Base-by-base conservation (phyloP, 2,888 invertebrate genomes). In the Drosophila monieri region DNA sequence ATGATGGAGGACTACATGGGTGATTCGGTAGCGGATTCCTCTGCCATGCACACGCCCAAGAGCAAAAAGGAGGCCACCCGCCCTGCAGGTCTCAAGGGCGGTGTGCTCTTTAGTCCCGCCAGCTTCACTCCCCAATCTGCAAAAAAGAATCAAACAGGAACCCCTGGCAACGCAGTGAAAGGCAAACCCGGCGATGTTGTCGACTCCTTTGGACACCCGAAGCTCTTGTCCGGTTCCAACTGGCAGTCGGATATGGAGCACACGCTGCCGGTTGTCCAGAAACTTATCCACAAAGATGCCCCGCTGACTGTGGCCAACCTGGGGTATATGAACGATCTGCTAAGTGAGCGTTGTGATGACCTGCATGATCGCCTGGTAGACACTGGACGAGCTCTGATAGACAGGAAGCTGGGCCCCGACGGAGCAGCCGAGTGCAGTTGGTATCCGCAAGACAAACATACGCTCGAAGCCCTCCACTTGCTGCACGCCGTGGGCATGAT, bases 401-500 rank as follows among this genome's bases (percentile, higher is more conserved):
- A 76, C 14, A 90, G 90, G 67, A 88, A 88, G 18, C 86, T 91
- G 44, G 90, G 89, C 2, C 53, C 72, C 14, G 78, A 85, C 14
- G 83, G 54, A 5, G 85, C 79, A 4, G 67, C 81, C 12, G 90
- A 90, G 39, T 90, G 89, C 76, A 89, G 90, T 58, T 79, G 91
- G 68, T 85, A 88, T 58, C 89, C 90, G 49, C 89, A 89, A 66
- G 90, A 91, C 61, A 80, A 88, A 4, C 81, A 89, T 37, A 88
- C 88, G 23, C 85, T 90, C 65, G 88, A 89, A 51, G 76, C 88
- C 1, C 57, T 88, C 59, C 88, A 89, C 54, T 64, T 77, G n/a
- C 80, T 91, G 1, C 90, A 90, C 73, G 89, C 90, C 8, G 94
- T 94, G 56, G 98, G 98, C 12, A 94, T 96, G 51, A 93, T 97